phyloP scores from a whole-genome alignment of 2,113 vertebrate genomes.

The Sprattus sprattus region DNA sequence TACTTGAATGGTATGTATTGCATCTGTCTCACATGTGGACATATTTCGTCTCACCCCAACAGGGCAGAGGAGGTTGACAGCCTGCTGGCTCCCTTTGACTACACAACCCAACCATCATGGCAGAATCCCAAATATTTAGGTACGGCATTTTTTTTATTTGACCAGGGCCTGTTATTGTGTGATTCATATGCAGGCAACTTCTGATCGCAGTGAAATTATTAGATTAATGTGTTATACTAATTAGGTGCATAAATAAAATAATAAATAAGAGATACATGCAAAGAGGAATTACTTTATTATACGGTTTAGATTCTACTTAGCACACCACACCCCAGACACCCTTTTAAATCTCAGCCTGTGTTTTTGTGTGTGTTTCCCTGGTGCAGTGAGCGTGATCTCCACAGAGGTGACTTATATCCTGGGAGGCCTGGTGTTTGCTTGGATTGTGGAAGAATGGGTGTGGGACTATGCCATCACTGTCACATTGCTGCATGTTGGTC shows the following conservation, averaged over 20 bases:
- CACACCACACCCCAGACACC: not conserved
- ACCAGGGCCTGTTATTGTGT: constrained; percentile 36
- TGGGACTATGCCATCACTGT: constrained; percentile 82
- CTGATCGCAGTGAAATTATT: not conserved
- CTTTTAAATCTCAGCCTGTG: not conserved
- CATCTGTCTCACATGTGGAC: constrained; percentile 18
- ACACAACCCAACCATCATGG: constrained; percentile 75
- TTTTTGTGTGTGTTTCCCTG: constrained; percentile 29
- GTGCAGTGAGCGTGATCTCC: constrained; percentile 71
- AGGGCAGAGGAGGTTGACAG: constrained; percentile 76
- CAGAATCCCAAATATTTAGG: constrained; percentile 74
- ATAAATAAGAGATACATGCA: not conserved
- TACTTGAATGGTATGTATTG: not conserved
- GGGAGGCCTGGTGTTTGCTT: constrained; percentile 73
- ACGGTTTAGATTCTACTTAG: not conserved
- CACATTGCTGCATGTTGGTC: constrained; percentile 72
- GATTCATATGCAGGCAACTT: not conserved
- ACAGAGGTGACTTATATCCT: constrained; percentile 74
- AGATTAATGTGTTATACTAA: not conserved
- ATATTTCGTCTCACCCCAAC: constrained; percentile 9
- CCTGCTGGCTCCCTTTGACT: constrained; percentile 75
- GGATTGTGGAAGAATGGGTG: constrained; percentile 78
- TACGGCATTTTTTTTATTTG: constrained; percentile 23
- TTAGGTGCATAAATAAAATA: not conserved
- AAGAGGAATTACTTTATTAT: not conserved